These are phyloP conservation scores for Neodon shergylaensis DNA, from an alignment of 2,113 vertebrate species.

Conservation along the genomic window DNA sequence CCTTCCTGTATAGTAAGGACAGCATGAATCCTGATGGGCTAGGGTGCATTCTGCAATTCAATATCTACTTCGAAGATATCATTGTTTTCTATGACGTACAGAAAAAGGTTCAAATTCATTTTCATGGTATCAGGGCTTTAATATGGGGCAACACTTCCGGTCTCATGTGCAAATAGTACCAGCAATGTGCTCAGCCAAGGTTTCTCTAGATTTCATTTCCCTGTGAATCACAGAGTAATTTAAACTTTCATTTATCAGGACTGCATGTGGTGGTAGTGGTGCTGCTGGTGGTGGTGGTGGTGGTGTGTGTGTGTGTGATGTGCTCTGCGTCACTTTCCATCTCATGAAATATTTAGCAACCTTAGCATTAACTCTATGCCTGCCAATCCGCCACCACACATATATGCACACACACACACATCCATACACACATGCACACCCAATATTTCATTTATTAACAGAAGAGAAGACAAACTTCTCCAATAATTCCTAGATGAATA, in stretches of 20 bases:
- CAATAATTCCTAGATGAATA: not conserved
- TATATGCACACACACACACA: no score
- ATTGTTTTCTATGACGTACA: not conserved
- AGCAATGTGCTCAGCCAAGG: not conserved
- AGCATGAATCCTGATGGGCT: not conserved
- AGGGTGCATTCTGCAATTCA: not conserved
- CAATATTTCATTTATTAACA: not conserved
- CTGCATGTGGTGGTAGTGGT: not conserved
- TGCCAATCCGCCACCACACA: not conserved
- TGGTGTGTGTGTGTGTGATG: not conserved
- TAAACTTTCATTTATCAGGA: not conserved
- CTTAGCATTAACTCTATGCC: not conserved
- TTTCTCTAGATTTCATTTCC: not conserved
- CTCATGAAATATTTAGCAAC: constrained; percentile 17
- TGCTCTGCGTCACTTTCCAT: not conserved
- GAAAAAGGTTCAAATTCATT: not conserved
- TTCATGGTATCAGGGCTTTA: not conserved
- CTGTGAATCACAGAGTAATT: not conserved
- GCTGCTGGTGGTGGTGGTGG: no score
- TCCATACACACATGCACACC: no score
- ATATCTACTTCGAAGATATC: not conserved
- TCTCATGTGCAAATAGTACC: not conserved
- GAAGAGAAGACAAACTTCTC: not conserved
- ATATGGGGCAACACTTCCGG: not conserved
- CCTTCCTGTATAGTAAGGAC: no score